Base-by-base conservation (phyloP, 2,797 vertebrate genomes). In the Labeo calbasu region DNA sequence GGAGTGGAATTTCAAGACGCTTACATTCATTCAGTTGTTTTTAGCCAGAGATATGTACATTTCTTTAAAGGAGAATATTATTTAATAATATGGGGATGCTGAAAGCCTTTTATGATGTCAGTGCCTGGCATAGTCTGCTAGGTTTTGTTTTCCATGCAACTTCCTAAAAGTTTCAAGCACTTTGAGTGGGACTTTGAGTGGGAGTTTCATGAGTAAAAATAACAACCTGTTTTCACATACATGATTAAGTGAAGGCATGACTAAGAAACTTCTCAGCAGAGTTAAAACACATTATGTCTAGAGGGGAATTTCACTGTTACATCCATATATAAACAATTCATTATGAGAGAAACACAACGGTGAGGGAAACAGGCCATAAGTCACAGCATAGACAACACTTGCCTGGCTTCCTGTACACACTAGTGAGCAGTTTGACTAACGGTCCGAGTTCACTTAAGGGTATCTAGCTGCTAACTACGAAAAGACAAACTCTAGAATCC, bases 161-260 rank as follows among this genome's bases (percentile, higher is more conserved):
- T 59, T 75, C 72, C 40, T 55, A 59, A 25, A 81, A 36, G 8
- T 15, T 15, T 61, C 10, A 51, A 19, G 1, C 7, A 2, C 28
- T 32, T 32, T 32, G 2, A 32, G 28, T 32, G 28, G 25, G 65
- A 82, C 46, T 28, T 23, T 36, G 21, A 51, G 70, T 75, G 53
- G 80, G 55, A 23, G 80, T 82, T 82, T 82, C 14, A 40, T 14
- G 5, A 15, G 69, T 61, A 48, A 81, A 61, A 61, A n/a, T 11
- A 10, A 40, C 15, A 13, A 19, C 0, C 1, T 46, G 13, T 79
- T 79, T 50, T 78, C 57, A 63, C n/a, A 63, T 7, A 13, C 1
- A 5, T 48, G 7, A 57, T 28, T 14, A 57, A 71, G 28, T 5
- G 13, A 66, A 82, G 25, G 13, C 36, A 63, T 82, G 59, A 82